Base-by-base conservation (phyloP, 2,113 vertebrate species). In the Hemibagrus wyckioides region DNA sequence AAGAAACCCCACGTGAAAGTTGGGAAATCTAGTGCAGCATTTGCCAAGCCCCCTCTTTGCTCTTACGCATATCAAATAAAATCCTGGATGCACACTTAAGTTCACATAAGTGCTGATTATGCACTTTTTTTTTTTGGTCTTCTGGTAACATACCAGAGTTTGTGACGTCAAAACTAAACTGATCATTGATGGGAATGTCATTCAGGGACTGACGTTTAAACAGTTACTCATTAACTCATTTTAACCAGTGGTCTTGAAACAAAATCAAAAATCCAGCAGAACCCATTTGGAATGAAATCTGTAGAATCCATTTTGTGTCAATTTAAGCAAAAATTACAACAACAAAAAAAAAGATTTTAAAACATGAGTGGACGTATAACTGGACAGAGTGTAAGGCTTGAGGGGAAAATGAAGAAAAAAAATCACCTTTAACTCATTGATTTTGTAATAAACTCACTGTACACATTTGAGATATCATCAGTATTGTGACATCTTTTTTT, bases 1-100 rank as follows among this genome's bases (percentile, higher is more conserved):
- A 93, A 89, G 86, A 85, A 94, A 93, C 92, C 92, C 92, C 92
- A 94, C 92, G 93, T 93, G 91, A 93, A 93, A 91, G 92, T 94
- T 93, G 92, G 91, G 92, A 95, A 94, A 94, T 93, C 90, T 90
- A 87, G 61, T 50, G 69, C 79, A 86, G 79, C 85, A 82, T 93
- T 92, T 93, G 91, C 92, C 93, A 94, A 93, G 89, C 83, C 87
- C 81, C 83, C 83, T 28, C 77, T 30, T 77, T 54, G 81, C 65
- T 80, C 80, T 75, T 88, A 67, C 89, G 81, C 90, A 91, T 91
- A 90, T 88, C 89, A 90, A 91, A 92, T 91, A 93, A 93, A 59
- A 91, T 86, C 50, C 88, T 91, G 83, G 67, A 85, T 89, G 88
- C 85, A 88, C 87, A 90, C 84, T 83, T 87, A 48, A 48, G 83